These are phyloP conservation scores for Bubalus kerabau DNA, from an alignment of 2,113 vertebrate genomes.

Conservation along the genomic window DNA sequence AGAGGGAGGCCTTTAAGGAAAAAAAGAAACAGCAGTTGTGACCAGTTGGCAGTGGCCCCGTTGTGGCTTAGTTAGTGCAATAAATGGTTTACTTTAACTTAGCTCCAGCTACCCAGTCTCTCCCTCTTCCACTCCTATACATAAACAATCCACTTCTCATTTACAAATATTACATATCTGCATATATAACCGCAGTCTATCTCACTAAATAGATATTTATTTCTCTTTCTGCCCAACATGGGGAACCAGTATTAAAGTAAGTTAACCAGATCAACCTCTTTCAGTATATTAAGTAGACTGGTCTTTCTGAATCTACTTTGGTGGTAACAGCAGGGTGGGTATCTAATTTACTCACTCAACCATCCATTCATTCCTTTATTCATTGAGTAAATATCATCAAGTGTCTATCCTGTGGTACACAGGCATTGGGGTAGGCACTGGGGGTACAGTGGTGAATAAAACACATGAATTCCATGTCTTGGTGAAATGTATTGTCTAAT, in stretches of 20 bases:
- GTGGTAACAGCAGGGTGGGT: background rate
- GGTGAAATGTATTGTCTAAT: background rate
- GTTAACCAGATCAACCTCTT: background rate
- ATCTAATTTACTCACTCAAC: background rate
- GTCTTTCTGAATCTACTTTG: conserved; percentile 1
- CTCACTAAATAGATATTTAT: conserved; percentile 34
- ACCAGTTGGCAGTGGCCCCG: conserved; percentile 28
- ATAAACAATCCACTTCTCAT: conserved; percentile 58
- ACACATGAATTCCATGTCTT: background rate
- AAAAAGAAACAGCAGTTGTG: background rate
- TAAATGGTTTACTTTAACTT: conserved; percentile 67
- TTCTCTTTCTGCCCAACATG: conserved; percentile 34
- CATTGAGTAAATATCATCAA: background rate
- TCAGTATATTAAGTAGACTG: background rate
- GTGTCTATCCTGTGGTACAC: background rate
- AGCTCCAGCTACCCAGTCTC: conserved; percentile 10
- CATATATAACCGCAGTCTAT: conserved; percentile 42
- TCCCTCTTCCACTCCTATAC: conserved; percentile 24
- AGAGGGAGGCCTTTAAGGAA: background rate
- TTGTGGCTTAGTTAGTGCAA: conserved; percentile 34
- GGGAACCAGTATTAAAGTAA: background rate
- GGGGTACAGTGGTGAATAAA: background rate
- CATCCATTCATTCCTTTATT: background rate
- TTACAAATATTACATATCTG: conserved; percentile 63
- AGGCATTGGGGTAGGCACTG: background rate